Conservation (phyloP, 2,113 vertebrate genomes). For the Xenus cinereus region DNA sequence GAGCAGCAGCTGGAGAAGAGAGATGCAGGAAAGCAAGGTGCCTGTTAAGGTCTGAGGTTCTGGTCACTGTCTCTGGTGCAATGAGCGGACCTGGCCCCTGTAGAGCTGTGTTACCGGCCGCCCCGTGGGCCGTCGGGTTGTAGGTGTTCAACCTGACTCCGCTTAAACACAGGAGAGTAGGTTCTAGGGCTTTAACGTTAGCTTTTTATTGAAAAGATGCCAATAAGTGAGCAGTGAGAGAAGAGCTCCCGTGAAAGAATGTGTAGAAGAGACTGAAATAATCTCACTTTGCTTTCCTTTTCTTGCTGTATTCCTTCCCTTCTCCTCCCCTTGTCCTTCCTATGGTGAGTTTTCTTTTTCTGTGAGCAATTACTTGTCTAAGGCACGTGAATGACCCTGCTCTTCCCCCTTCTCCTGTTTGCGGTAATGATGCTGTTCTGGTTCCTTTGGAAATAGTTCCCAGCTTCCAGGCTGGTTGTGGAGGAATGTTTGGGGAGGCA, state of each 20-base stretch:
- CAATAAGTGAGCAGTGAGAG: not conserved
- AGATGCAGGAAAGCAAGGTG: not conserved
- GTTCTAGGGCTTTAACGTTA: not conserved
- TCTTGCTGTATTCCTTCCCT: not conserved
- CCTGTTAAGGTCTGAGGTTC: not conserved
- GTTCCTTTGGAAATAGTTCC: not conserved
- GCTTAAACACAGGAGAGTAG: not conserved
- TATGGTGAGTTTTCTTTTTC: not conserved
- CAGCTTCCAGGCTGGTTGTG: not conserved
- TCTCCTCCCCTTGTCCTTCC: not conserved
- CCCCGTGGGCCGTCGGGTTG: too few species aligned
- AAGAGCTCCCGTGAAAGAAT: too few species aligned
- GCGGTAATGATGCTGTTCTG: not conserved
- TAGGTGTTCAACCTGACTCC: not conserved
- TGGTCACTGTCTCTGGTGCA: accelerated
- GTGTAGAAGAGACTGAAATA: not conserved
- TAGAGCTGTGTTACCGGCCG: accelerated
- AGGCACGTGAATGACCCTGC: too few species aligned
- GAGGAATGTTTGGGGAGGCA: not conserved
- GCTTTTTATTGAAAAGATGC: not conserved
- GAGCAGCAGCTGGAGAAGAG: not conserved
- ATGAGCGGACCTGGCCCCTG: accelerated
- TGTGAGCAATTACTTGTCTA: not conserved
- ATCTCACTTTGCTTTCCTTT: not conserved
- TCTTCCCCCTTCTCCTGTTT: not conserved